Evolutionary conservation across 1,140 invertebrate species (phyloP), one percentile per base, ranked within the genome.

Genomic region (Galleria mellonella): DNA sequence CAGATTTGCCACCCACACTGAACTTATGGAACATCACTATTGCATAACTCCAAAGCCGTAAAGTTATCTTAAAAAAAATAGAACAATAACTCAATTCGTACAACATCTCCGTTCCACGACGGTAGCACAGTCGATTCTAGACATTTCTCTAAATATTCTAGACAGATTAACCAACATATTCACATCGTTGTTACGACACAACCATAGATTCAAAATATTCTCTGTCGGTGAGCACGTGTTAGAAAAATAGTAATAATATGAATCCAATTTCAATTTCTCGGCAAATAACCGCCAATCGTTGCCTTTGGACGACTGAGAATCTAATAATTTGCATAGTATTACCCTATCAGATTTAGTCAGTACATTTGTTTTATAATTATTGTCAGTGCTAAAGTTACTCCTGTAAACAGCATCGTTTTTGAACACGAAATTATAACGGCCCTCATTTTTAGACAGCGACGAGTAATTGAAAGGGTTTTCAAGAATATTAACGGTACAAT

Each of bases 261-360:
- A 94, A 86, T 97, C 94, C 33, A 97, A 92, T 73, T 92, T 92
- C 17, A 98, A 89, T 67, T 94, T 94, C 69, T 96, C 94, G 13
- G 97, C 97, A 43, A 98, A 85, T 89, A 97, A 92, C 56, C 97
- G 89, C 97, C 97, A 99, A 73, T 98, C 97, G 77, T 97, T 97
- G 8, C 96, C 96, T 54, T 95, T 90, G 0, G 92, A 88, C 53
- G 95, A 95, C 0, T 96, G 96, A 12, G 95, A 92, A 85, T 98
- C 97, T 33, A 98, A 84, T 64, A 95, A 93, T 54, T 94, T 92
- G 72, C 96, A 97, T 12, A 98, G 88, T 83, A 97, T 92, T 62
- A 93, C 92, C 71, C 94, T 92, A 31, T 97, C 89, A 1, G 77
- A 82, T 55, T 81, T 84, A 27, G 77, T 81, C 40, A 84, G 62